These are phyloP conservation scores for Trissonchulus sp. DNA, from an alignment of 2,888 invertebrate species.

Conservation along the genomic window DNA sequence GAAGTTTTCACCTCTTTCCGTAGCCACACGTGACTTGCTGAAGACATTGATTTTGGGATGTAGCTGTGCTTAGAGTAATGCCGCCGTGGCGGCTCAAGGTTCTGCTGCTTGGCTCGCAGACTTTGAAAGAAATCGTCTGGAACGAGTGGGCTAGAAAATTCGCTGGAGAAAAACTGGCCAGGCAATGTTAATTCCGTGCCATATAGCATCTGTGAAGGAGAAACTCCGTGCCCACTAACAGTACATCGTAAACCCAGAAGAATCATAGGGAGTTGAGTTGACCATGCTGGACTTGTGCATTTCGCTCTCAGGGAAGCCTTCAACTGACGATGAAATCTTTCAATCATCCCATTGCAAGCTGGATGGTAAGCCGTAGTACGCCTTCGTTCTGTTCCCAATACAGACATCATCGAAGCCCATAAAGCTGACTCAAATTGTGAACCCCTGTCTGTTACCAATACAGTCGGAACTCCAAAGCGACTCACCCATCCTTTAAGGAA, in stretches of 20 bases:
- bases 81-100: not conserved
- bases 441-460: conserved; percentile 11
- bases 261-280: conserved; percentile 1
- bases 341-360: conserved; percentile 15
- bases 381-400: conserved; percentile 17
- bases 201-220: conserved; percentile 15
- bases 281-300: not conserved
- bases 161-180: not conserved
- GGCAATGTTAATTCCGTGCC: not conserved
- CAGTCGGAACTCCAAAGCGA: conserved; percentile 24
- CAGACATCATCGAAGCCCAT: not conserved
- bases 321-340: conserved; percentile 15
- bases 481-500: conserved; percentile 7
- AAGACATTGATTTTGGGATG: not conserved
- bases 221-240: conserved; percentile 3
- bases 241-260: conserved; percentile 14
- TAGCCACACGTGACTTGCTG: conserved; percentile 9
- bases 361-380: conserved; percentile 25
- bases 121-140: not conserved
- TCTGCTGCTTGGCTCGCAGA: not conserved
- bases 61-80: not conserved
- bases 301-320: conserved; percentile 1
- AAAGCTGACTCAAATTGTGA: conserved; percentile 22
- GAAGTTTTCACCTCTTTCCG: not conserved
- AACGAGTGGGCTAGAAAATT: not conserved